Evolutionary conservation across 2,113 vertebrate species (phyloP).

Genomic region (Pantherophis guttatus): DNA sequence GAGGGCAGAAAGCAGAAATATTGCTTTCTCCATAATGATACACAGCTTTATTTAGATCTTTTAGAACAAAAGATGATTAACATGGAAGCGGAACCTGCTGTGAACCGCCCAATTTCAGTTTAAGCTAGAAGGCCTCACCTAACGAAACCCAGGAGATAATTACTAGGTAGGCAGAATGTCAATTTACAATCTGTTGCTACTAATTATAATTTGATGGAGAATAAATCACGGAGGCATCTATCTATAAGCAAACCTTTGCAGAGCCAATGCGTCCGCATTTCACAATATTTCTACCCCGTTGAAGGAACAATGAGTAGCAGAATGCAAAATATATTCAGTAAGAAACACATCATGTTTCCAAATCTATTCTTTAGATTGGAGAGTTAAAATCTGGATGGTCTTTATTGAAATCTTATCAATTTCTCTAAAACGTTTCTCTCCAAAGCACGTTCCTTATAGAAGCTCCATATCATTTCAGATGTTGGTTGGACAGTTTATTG

Average conservation of each 20-base stretch:
- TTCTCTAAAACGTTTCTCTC: not conserved
- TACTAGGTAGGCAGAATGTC: constrained; percentile 52
- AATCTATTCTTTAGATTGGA: not conserved
- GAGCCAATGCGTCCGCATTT: constrained; percentile 40
- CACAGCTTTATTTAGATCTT: constrained; percentile 36
- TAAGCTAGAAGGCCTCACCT: constrained; percentile 49
- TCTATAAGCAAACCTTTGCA: constrained; percentile 61
- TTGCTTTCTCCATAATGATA: not conserved
- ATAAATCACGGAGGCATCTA: constrained; percentile 51
- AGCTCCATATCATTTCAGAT: not conserved
- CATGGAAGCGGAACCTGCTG: constrained; percentile 36
- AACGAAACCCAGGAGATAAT: constrained; percentile 53
- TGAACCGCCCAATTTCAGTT: constrained; percentile 38
- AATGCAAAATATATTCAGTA: constrained; percentile 27
- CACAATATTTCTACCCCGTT: constrained; percentile 48
- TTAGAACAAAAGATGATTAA: constrained; percentile 37
- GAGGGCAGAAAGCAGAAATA: not conserved
- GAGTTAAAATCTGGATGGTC: not conserved
- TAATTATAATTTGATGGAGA: constrained; percentile 59
- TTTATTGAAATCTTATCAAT: not conserved
- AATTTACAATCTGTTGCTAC: constrained; percentile 50
- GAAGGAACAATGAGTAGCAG: constrained; percentile 36
- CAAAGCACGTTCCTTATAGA: not conserved
- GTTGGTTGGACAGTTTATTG: not conserved
- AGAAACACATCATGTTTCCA: constrained; percentile 17